Evolutionary conservation across 2,113 vertebrate genomes (phyloP).

Genomic region (Osmerus eperlanus): DNA sequence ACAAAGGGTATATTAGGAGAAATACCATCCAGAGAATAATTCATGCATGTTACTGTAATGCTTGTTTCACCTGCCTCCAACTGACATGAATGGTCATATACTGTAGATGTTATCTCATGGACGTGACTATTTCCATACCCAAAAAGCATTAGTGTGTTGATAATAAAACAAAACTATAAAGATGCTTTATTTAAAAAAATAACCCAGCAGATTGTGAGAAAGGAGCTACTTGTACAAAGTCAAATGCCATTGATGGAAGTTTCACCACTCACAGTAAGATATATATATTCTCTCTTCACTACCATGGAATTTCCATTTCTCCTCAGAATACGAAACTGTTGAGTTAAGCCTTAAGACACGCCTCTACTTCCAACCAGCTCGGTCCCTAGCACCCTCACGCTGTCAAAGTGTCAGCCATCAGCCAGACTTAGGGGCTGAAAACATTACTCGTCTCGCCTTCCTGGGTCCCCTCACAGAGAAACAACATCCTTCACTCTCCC

Average conservation of each 20-base stretch:
- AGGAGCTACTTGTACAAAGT: not conserved
- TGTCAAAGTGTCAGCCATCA: constrained; percentile 47
- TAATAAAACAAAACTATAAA: no score
- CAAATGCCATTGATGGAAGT: not conserved
- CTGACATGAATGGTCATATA: no score
- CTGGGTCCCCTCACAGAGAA: constrained; percentile 38
- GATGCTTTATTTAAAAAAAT: no score
- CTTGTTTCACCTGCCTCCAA: no score
- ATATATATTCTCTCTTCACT: not conserved
- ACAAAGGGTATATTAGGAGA: no score
- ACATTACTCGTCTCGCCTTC: constrained; percentile 46
- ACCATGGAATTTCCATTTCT: constrained; percentile 11
- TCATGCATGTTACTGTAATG: no score
- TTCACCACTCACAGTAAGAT: no score
- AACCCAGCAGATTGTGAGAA: not conserved
- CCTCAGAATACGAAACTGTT: not conserved
- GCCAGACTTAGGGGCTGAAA: constrained; percentile 35
- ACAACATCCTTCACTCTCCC: constrained; percentile 58
- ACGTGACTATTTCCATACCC: no score
- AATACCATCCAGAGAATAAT: no score
- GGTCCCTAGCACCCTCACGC: constrained; percentile 31
- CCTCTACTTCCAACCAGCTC: constrained; percentile 28
- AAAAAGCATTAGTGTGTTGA: no score
- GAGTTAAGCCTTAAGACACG: no score
- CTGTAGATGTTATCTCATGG: no score